Base-by-base conservation (phyloP, 2,888 invertebrate genomes). In the Nesidiocoris tenuis region DNA sequence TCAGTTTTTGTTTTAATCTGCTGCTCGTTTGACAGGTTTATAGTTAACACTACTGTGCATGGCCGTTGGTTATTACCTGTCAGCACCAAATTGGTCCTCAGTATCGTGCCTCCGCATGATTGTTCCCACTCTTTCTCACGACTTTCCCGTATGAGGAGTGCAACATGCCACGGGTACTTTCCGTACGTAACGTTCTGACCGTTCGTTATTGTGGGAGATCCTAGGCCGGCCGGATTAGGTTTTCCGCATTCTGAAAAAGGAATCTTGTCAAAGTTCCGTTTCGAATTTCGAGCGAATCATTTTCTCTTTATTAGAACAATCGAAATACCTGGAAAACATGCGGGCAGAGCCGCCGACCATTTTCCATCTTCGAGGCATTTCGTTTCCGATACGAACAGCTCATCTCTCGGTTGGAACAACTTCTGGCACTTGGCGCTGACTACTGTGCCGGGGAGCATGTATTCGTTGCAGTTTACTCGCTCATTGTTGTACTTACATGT, bases 121-220 rank as follows among this genome's bases (percentile, higher is more conserved):
- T 70, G 70, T 19, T 59, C 18, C 59, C 59, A 70, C 12, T 16
- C 1, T 23, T 17, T n/a, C 9, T 22, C 17, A 1, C 9, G 3
- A 3, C 18, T 7, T 19, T 70, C 57, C 23, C 23, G 23, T 12
- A 7, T 61, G 17, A 57, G 57, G 2, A 76, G 23, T 2, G 22
- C 76, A 2, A 54, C 55, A 22, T 76, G 76, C 76, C 76, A 76
- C 1, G 76, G 76, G 23, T 70, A 76, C 22, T 70, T 76, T 17
- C 68, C 76, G 25, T 64, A 74, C 5, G 63, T 24, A 9, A 64
- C 64, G 18, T 74, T 64, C 18, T 55, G 19, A n/a, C 74, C 74
- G 18, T n/a, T 18, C 22, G 74, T 22, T 0, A 74, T 63, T 1
- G 74, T 74, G 16, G 65, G 74, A 23, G 23, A 56, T 12, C 22